Conservation (phyloP, 2,797 vertebrate species). For the Hippopotamyrus pictus region DNA sequence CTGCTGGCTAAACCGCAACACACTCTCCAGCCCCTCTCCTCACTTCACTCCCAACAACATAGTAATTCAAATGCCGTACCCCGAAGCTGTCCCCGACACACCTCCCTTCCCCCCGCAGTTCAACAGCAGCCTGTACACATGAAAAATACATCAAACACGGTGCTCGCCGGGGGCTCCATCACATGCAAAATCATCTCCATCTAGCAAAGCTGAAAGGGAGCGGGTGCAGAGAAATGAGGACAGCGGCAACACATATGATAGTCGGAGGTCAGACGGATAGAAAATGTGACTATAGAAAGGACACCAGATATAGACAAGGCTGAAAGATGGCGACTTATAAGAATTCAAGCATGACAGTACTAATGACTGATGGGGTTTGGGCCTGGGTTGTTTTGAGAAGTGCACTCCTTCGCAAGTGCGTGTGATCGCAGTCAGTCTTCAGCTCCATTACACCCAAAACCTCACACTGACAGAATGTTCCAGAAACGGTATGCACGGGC, state of each 20-base stretch:
- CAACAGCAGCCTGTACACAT: conserved; percentile 67
- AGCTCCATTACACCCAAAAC: not conserved
- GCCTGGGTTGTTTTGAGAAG: not conserved
- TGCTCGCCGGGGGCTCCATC: conserved; percentile 55
- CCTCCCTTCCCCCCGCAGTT: conserved; percentile 44
- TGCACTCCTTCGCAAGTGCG: not conserved
- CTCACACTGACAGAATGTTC: not conserved
- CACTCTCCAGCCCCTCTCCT: conserved; percentile 18
- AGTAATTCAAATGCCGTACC: conserved; percentile 64
- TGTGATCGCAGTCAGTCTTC: not conserved
- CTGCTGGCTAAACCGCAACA: conserved; percentile 45
- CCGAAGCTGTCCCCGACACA: conserved; percentile 51
- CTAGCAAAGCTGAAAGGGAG: conserved; percentile 48
- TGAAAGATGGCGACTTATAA: not conserved
- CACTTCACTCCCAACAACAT: conserved; percentile 56
- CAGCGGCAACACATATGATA: conserved; percentile 34
- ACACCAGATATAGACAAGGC: conserved; percentile 6
- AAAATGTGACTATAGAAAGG: not conserved
- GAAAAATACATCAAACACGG: conserved; percentile 73
- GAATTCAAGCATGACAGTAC: not conserved
- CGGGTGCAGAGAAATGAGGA: conserved; percentile 25
- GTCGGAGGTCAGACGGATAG: not conserved
- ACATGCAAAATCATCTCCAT: conserved; percentile 60
- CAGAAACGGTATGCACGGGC: not conserved
- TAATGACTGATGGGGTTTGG: not conserved